Evolutionary conservation across 2,797 vertebrate genomes (phyloP).

Genomic region (Poeciliopsis turneri): DNA sequence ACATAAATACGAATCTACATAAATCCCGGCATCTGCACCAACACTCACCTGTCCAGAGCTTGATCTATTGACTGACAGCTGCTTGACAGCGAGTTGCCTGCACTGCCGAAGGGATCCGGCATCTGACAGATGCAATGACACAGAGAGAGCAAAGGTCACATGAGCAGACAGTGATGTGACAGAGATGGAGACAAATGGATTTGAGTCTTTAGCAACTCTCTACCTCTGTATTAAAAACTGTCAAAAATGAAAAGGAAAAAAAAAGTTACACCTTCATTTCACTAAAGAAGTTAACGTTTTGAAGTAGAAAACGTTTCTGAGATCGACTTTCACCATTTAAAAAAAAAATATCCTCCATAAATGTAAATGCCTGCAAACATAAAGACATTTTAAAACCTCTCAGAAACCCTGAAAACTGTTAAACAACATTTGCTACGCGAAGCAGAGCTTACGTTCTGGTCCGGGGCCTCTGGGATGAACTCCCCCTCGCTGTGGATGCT

Average conservation of each 20-base stretch:
- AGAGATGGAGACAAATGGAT: neutral
- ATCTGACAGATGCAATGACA: conserved; percentile 78
- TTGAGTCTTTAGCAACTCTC: too few relatives aligned
- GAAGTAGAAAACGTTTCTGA: neutral
- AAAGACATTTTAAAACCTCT: neutral
- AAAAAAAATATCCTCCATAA: neutral
- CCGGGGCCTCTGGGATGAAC: conserved; percentile 90
- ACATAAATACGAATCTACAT: conserved; percentile 9
- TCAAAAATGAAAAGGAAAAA: neutral
- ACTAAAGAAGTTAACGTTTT: neutral
- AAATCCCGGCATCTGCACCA: conserved; percentile 10
- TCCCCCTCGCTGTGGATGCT: conserved; percentile 95
- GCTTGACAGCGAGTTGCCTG: conserved; percentile 87
- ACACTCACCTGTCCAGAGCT: conserved; percentile 89
- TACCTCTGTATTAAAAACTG: neutral
- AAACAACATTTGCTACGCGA: neutral
- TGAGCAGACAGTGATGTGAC: conserved; percentile 20
- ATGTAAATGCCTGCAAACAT: too few relatives aligned
- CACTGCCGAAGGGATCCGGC: conserved; percentile 89
- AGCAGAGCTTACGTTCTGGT: conserved; percentile 82
- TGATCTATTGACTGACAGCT: conserved; percentile 92
- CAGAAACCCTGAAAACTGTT: neutral
- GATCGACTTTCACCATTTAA: too few relatives aligned
- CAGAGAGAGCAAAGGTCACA: conserved; percentile 39
- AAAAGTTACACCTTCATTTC: neutral